Percentiles rank a stretch among this genome's conserved stretches.
phyloP scores from a whole-genome alignment of 1,140 invertebrate species.

The Drosophila kohkoa region DNA sequence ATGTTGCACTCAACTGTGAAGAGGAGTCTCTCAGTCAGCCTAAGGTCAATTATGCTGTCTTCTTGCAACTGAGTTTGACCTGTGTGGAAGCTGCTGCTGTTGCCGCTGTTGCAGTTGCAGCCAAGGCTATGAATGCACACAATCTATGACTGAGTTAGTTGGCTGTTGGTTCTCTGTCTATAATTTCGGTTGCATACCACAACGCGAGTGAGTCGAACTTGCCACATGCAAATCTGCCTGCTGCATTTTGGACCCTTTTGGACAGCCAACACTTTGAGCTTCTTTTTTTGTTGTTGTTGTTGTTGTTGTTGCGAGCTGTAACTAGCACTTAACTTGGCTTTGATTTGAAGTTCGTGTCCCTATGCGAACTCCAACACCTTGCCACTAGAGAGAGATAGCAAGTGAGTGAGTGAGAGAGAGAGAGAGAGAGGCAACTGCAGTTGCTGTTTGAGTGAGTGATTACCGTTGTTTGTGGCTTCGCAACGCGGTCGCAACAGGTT shows the following conservation, averaged over 20 bases:
- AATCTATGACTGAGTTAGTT: slow-evolving; percentile 53
- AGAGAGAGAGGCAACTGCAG: neutral
- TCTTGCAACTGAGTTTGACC: slow-evolving; percentile 16
- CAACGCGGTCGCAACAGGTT: slow-evolving; percentile 73
- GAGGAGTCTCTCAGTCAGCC: neutral
- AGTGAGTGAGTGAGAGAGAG: neutral
- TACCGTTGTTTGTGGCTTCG: slow-evolving; percentile 60
- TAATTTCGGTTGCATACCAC: slow-evolving; percentile 63
- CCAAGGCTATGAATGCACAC: slow-evolving; percentile 62
- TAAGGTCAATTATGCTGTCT: slow-evolving; percentile 30
- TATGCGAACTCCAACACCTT: slow-evolving; percentile 80
- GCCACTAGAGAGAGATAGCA: slow-evolving; percentile 29
- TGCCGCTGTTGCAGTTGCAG: slow-evolving; percentile 3
- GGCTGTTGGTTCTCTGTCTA: slow-evolving; percentile 5
- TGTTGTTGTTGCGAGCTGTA: slow-evolving; percentile 12
- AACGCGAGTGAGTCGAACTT: slow-evolving; percentile 34
- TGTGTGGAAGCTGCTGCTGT: slow-evolving; percentile 12
- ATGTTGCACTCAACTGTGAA: slow-evolving; percentile 2
- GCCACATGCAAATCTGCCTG: slow-evolving; percentile 72
- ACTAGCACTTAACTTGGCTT: slow-evolving; percentile 78
- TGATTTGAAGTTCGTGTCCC: slow-evolving; percentile 83
- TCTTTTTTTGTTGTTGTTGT: too few species aligned
- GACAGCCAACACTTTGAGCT: slow-evolving; percentile 37
- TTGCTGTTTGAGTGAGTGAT: slow-evolving; percentile 74
- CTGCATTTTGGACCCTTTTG: slow-evolving; percentile 38